Evolutionary conservation across 2,888 invertebrate genomes (phyloP), one percentile per base, ranked within the genome.

Genomic region (Atrina japonica): DNA sequence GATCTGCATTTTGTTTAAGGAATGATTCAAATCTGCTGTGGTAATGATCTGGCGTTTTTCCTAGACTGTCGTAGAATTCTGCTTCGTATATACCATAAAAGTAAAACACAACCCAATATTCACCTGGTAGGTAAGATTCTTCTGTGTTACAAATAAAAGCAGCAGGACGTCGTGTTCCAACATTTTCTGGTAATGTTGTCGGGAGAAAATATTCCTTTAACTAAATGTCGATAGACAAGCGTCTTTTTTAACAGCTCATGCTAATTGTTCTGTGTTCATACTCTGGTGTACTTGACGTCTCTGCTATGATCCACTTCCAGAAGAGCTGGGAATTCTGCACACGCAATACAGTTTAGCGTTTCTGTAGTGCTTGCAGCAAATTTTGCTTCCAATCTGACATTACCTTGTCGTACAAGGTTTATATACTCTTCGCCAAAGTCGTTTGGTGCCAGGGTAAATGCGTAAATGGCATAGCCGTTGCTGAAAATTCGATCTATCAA

Each of bases 51-150:
- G 65, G 59, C 1, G 25, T 3, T 11, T 60, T 65, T 25, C 65
- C 66, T 0, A 66, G 49, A 58, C 66, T 70, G 53, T 65, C 65
- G 29, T 50, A 53, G 55, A 47, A 70, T 30, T 70, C 70, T 3
- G 53, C 45, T 3, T 55, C 21, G 30, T 16, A 14, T n/a, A 21
- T 25, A n/a, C 49, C 47, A 18, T 58, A 27, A 5, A 65, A 60
- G 52, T 45, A 58, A 1, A 70, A 43, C 5, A 53, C 60, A 3
- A 70, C 58, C 66, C 70, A 66, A 21, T 70, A 66, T 11, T 49
- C 55, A 45, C 70, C 70, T 21, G 60, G 55, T 11, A 60, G n/a
- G 18, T n/a, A 41, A 21, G 58, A 45, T 21, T 53, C 41, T 47
- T 70, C 65, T 7, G 59, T 70, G 55, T 66, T 70, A n/a, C 53